Conservation (phyloP, 2,888 invertebrate genomes). For the Pseudoips prasinana region DNA sequence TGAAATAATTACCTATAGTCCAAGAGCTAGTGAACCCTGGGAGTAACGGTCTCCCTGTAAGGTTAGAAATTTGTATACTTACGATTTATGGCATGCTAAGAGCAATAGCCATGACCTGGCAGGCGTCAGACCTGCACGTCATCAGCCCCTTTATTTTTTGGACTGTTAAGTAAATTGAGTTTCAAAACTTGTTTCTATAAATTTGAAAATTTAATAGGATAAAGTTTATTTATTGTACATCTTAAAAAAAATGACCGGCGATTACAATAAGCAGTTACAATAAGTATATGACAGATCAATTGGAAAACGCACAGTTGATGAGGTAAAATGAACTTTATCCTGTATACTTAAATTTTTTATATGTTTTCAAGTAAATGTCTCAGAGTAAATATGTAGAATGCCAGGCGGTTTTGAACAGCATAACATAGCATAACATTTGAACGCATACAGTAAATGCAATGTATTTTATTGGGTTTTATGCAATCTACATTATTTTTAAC, state of each 20-base stretch:
- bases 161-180: conserved; percentile 1
- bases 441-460: not conserved
- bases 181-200: conserved; percentile 1
- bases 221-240: conserved; percentile 2
- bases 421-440: conserved; percentile 1
- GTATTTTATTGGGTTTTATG: not conserved
- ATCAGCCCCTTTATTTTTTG: conserved; percentile 3
- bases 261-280: conserved; percentile 3
- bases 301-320: not conserved
- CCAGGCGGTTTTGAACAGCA: no score
- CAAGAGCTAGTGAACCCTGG: conserved; percentile 5
- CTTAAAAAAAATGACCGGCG: conserved; percentile 6
- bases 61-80: conserved; percentile 3
- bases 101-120: conserved; percentile 7
- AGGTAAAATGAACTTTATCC: conserved; percentile 7
- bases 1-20: no score
- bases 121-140: conserved; percentile 4
- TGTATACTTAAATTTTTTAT: conserved; percentile 7
- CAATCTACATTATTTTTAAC: no score
- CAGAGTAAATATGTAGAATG: conserved; percentile 1
- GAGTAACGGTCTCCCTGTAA: conserved; percentile 5
- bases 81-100: conserved; percentile 7
- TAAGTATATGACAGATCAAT: conserved; percentile 6
- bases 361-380: conserved; percentile 3
- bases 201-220: conserved; percentile 1